A percentile compares a stretch with the other conserved stretches of the same genome.
These are phyloP conservation scores for Vimba vimba DNA, from an alignment of 2,113 vertebrate genomes.

Conservation along the genomic window DNA sequence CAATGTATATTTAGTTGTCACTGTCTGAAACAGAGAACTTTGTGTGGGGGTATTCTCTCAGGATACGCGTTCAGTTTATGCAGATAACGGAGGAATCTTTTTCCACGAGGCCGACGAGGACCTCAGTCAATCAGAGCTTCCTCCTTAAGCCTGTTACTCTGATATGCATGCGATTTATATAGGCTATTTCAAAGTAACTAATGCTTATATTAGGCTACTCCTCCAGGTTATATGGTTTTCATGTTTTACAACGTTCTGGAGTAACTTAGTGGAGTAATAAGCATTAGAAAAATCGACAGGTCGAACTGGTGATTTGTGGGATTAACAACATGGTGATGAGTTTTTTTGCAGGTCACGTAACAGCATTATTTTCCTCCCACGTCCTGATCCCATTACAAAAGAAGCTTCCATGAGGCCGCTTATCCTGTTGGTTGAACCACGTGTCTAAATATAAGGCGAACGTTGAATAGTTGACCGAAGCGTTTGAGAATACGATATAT, in stretches of 20 bases:
- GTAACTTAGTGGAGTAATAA: not conserved
- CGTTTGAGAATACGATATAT: not conserved
- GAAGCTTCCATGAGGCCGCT: conserved; percentile 23
- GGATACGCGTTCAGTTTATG: not conserved
- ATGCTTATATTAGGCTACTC: too few species aligned
- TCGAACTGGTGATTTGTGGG: not conserved
- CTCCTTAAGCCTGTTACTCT: not conserved
- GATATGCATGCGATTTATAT: not conserved
- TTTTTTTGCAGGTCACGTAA: conserved; percentile 21
- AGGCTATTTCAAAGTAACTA: not conserved
- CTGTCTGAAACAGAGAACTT: not conserved
- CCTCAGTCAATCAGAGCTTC: not conserved
- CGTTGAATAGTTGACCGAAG: not conserved
- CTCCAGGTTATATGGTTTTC: not conserved
- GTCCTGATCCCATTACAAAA: conserved; percentile 31
- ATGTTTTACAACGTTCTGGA: not conserved
- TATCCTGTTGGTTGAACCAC: conserved; percentile 19
- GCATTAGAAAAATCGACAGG: not conserved
- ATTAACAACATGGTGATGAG: conserved; percentile 16
- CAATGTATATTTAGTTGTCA: not conserved
- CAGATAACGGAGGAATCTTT: conserved; percentile 3
- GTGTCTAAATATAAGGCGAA: conserved; percentile 6
- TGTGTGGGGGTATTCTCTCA: not conserved
- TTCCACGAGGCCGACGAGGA: conserved; percentile 3
- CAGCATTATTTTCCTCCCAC: conserved; percentile 23